Conservation (phyloP, 2,113 vertebrate species). For the Andinoacara biseriatus region DNA sequence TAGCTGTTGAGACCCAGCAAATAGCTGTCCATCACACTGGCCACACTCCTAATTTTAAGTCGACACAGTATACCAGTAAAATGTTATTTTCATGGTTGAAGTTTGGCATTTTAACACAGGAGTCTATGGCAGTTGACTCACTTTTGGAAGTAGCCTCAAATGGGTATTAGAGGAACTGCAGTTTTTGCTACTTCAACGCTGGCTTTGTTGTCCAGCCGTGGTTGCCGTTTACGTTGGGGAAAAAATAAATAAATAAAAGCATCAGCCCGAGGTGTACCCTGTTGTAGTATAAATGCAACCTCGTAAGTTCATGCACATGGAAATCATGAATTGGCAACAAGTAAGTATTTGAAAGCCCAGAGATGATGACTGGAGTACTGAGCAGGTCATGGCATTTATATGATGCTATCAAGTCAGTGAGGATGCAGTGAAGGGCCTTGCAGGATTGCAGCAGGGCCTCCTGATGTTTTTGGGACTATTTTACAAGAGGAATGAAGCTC, state of each 20-base stretch:
- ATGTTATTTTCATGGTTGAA: background rate
- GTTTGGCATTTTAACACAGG: background rate
- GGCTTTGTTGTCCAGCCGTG: background rate
- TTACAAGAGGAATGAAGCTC: background rate
- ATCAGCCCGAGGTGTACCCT: background rate
- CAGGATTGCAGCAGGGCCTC: background rate
- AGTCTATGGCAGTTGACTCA: background rate
- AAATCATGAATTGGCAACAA: background rate
- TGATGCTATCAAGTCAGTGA: background rate
- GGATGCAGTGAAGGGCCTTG: background rate
- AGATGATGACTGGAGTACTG: background rate
- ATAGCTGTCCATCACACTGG: background rate
- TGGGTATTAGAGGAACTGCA: slow-evolving; percentile 3
- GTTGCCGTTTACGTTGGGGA: background rate
- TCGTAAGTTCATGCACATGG: background rate
- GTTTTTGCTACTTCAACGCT: background rate
- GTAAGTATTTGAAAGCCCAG: background rate
- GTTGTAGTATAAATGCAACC: background rate
- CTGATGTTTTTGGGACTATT: background rate
- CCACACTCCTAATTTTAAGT: background rate
- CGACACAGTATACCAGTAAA: background rate
- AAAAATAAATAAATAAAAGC: no score
- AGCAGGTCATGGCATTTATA: background rate
- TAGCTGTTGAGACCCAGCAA: background rate
- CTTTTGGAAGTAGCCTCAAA: background rate